Evolutionary conservation across 2,113 vertebrate species (phyloP).

Genomic region (Phainopepla nitens): DNA sequence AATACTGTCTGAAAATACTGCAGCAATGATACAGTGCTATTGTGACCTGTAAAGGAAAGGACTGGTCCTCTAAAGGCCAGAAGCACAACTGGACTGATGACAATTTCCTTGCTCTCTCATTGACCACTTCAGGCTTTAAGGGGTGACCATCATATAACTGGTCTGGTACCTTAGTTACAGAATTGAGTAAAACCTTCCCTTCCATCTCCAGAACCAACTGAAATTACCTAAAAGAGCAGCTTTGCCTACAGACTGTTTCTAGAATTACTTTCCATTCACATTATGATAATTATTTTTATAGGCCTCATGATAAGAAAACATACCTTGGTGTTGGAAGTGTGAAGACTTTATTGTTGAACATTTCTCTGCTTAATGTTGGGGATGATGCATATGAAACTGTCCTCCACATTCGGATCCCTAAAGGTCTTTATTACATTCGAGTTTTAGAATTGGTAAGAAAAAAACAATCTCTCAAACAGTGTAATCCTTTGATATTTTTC

Average conservation of each 20-base stretch:
- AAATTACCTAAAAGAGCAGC: neutral
- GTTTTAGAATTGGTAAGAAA: constrained; percentile 82
- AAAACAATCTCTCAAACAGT: neutral
- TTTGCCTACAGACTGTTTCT: neutral
- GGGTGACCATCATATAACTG: neutral
- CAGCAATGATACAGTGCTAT: neutral
- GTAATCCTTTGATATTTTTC: neutral
- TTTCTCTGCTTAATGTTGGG: constrained; percentile 81
- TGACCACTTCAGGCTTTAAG: neutral
- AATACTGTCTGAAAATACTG: neutral
- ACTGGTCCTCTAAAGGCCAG: neutral
- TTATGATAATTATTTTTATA: constrained; percentile 39
- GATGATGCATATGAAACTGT: constrained; percentile 88
- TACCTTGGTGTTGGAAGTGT: constrained; percentile 84
- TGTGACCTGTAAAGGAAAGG: neutral
- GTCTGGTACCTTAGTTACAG: neutral
- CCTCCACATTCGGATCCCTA: constrained; percentile 80
- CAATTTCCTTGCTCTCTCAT: neutral
- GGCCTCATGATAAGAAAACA: constrained; percentile 75
- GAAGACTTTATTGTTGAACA: constrained; percentile 81
- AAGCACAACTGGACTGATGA: neutral
- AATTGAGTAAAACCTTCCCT: neutral
- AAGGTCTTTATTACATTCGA: constrained; percentile 86
- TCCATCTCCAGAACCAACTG: neutral
- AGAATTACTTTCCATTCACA: neutral